Conservation (phyloP, 2,797 vertebrate genomes). For the Hylomyscus alleni region DNA sequence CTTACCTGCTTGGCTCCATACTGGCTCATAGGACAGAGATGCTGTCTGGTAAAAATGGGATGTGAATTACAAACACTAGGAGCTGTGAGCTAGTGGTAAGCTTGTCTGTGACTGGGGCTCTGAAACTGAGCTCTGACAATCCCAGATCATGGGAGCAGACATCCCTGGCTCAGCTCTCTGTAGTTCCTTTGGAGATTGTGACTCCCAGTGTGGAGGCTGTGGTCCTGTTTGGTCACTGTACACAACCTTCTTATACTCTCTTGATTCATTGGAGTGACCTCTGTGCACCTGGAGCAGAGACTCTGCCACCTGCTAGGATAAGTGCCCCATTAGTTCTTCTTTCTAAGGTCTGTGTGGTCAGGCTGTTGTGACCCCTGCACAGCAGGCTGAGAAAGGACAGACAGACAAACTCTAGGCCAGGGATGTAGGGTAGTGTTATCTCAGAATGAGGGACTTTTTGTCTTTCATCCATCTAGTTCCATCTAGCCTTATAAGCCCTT, state of each 20-base stretch:
- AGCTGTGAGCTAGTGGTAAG: background rate
- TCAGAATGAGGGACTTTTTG: background rate
- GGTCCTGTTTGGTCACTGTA: background rate
- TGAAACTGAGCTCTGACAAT: background rate
- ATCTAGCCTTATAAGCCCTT: background rate
- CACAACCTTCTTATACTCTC: background rate
- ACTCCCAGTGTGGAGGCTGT: background rate
- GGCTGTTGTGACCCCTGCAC: background rate
- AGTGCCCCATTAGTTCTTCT: background rate
- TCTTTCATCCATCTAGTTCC: background rate
- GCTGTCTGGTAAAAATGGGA: background rate
- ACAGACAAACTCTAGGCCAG: too few species aligned
- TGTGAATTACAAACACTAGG: too few species aligned
- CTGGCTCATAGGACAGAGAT: background rate
- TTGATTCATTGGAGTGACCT: too few species aligned
- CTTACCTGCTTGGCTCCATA: background rate
- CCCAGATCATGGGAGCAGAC: background rate
- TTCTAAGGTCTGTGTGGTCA: background rate
- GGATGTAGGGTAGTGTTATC: rapidly evolving
- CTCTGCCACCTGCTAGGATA: background rate
- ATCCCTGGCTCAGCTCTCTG: background rate
- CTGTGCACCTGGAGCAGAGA: background rate
- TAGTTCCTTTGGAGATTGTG: background rate
- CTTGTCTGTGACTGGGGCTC: background rate
- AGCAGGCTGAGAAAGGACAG: background rate